Conservation (phyloP, 1,140 invertebrate species). For the Sipha flava region DNA sequence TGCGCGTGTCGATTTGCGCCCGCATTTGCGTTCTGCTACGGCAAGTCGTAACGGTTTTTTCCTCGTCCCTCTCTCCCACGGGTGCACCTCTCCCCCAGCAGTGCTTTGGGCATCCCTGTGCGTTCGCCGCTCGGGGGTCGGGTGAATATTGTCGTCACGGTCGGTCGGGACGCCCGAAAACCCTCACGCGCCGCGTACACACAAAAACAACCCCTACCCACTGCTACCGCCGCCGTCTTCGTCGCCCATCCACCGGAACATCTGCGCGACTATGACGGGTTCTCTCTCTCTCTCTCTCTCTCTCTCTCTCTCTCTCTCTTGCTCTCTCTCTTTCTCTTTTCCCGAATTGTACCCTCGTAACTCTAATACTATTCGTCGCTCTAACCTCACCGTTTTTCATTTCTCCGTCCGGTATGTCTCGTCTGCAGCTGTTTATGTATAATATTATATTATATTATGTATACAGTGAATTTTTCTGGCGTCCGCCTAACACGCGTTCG, state of each 20-base stretch:
- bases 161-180: neutral
- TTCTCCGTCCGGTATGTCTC: neutral
- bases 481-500: neutral
- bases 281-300: neutral
- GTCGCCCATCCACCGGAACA: slow-evolving; percentile 47
- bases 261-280: neutral
- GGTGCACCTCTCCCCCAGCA: neutral
- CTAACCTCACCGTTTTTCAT: neutral
- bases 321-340: neutral
- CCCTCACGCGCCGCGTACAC: slow-evolving; percentile 36
- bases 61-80: neutral
- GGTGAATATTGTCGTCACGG: slow-evolving; percentile 17
- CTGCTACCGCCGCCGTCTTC: slow-evolving; percentile 45
- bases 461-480: neutral
- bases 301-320: neutral
- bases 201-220: slow-evolving; percentile 13
- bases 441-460: neutral
- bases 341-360: no score
- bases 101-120: slow-evolving; percentile 22
- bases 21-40: neutral
- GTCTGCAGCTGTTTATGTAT: slow-evolving; percentile 5
- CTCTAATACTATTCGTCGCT: no score
- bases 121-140: neutral
- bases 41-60: slow-evolving; percentile 21
- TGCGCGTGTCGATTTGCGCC: neutral